Conservation (phyloP, 1,140 invertebrate genomes). For the Drosophila littoralis region DNA sequence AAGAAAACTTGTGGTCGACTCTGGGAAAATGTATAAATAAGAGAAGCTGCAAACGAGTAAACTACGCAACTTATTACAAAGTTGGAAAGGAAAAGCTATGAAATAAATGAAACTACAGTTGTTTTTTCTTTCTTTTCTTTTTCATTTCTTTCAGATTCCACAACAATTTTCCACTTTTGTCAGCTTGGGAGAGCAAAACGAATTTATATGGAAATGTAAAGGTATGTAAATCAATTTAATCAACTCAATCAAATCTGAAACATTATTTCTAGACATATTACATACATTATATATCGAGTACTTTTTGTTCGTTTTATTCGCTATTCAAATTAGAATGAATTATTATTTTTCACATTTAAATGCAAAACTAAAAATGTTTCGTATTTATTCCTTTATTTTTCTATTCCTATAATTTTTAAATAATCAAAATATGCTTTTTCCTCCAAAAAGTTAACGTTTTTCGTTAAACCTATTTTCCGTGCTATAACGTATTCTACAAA, state of each 20-base stretch:
- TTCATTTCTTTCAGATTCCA: background rate
- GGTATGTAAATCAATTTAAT: constrained; percentile 24
- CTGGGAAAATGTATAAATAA: constrained; percentile 30
- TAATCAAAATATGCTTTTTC: too few species aligned
- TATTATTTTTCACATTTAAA: too few species aligned
- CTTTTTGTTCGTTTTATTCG: too few species aligned
- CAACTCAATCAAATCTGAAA: background rate
- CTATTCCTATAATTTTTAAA: too few species aligned
- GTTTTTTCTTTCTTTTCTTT: background rate
- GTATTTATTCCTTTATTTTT: too few species aligned
- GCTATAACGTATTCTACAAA: too few species aligned
- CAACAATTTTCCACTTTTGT: constrained; percentile 14
- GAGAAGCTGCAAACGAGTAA: constrained; percentile 21
- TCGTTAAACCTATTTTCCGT: constrained; percentile 6
- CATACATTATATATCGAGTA: background rate
- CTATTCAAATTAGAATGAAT: too few species aligned
- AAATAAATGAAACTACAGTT: constrained; percentile 14
- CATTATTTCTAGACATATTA: background rate
- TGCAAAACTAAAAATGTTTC: too few species aligned
- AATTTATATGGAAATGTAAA: background rate
- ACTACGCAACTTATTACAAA: constrained; percentile 23
- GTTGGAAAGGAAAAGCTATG: constrained; percentile 12
- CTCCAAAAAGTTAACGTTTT: background rate
- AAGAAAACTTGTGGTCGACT: constrained; percentile 26
- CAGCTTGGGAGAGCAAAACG: constrained; percentile 1